These are phyloP conservation scores for Thamnaconus septentrionalis DNA, from an alignment of 2,113 vertebrate genomes.

Conservation along the genomic window DNA sequence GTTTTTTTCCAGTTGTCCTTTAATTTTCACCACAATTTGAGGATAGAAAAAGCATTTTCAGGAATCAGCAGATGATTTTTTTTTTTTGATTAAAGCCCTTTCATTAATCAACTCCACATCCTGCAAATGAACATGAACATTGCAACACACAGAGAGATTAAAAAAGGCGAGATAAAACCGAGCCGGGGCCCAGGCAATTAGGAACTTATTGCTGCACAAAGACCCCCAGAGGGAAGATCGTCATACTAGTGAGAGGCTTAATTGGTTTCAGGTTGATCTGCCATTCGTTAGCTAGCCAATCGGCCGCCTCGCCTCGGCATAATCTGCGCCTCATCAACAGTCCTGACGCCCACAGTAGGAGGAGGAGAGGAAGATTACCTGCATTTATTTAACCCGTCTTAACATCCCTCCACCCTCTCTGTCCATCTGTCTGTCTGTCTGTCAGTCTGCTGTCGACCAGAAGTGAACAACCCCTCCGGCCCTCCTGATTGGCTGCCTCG, in stretches of 20 bases:
- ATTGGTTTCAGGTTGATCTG: conserved; percentile 64
- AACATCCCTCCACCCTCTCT: neutral
- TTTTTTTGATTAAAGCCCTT: conserved; percentile 42
- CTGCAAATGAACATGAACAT: conserved; percentile 60
- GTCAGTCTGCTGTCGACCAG: neutral
- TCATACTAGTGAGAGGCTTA: conserved; percentile 41
- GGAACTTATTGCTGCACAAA: conserved; percentile 60
- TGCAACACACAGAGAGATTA: conserved; percentile 55
- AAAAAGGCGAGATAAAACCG: conserved; percentile 44
- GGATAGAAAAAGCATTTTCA: neutral
- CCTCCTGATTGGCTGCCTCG: conserved; percentile 9
- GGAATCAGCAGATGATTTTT: too few species aligned
- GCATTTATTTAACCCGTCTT: conserved; percentile 12
- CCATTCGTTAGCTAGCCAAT: conserved; percentile 38
- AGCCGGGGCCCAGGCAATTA: conserved; percentile 59
- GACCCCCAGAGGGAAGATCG: conserved; percentile 58
- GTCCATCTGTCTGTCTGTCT: neutral
- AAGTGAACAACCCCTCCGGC: neutral
- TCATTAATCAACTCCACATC: conserved; percentile 53
- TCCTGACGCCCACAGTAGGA: neutral
- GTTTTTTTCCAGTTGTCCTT: neutral
- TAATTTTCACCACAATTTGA: neutral
- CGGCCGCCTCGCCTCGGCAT: conserved; percentile 16
- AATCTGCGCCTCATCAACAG: conserved; percentile 40
- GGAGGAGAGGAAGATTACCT: conserved; percentile 33